Evolutionary conservation across 1,140 invertebrate genomes (phyloP).

Genomic region (Zaprionus nigranus): DNA sequence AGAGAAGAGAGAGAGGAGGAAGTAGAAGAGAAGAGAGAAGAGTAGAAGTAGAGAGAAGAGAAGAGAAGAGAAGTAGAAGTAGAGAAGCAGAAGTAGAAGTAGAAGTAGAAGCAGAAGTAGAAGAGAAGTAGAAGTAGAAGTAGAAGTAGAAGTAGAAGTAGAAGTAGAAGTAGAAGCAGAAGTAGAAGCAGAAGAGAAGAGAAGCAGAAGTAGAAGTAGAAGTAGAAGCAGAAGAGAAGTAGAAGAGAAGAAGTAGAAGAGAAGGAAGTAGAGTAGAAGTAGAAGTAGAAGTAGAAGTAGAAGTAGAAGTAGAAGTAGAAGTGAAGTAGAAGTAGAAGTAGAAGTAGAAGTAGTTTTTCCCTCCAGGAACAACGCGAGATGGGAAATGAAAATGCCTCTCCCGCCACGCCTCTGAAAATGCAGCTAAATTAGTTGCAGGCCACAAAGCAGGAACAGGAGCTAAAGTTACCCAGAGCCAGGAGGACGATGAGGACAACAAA

Average conservation of each 20-base stretch:
- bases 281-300: background rate
- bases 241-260: background rate
- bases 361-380: background rate
- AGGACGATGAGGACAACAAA: constrained; percentile 58
- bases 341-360: background rate
- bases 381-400: constrained; percentile 63
- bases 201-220: constrained; percentile 1
- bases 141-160: background rate
- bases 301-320: background rate
- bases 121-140: background rate
- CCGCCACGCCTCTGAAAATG: constrained; percentile 39
- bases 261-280: background rate
- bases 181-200: too few relatives aligned
- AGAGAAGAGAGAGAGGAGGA: background rate
- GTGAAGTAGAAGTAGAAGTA: background rate
- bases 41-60: background rate
- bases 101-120: background rate
- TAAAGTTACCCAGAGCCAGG: constrained; percentile 59
- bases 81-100: background rate
- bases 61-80: background rate
- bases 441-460: constrained; percentile 54
- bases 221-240: background rate
- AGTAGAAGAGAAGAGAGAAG: background rate
- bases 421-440: constrained; percentile 76
- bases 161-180: background rate